Base-by-base conservation (phyloP, 2,888 invertebrate species). In the Cyrtodaria siliqua region DNA sequence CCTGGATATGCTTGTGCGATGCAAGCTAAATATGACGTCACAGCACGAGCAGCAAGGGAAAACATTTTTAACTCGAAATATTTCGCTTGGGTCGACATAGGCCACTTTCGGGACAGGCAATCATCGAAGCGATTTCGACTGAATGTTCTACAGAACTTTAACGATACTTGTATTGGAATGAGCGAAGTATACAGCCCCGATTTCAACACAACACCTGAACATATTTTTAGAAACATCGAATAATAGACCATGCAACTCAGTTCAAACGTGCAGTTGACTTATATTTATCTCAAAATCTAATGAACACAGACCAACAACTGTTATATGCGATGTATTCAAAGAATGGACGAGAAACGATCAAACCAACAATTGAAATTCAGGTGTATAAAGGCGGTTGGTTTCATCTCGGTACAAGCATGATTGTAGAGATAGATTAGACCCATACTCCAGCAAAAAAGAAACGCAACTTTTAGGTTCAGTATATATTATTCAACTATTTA, bases 61-160 rank as follows among this genome's bases (percentile, higher is more conserved):
- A 66, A 83, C 16, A 61, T 60, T 50, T 87, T 86, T 61, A 38
- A 61, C 2, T 72, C 79, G 9, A 72, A 71, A 29, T 86, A 76
- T 69, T 82, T 80, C 49, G 73, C 83, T 29, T 88, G 88, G 88
- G 23, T 88, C 0, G 88, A 88, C 63, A 69, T 87, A 12, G 88
- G 86, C 12, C 86, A 83, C 70, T 86, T 86, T 53, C 73, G 86
- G 12, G 53, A 83, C 33, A 60, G 68, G 16, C 18, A 63, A 0
- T 49, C 70, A 12, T 63, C 71, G 0, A 52, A 63, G 2, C 47
- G 23, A n/a, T 87, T 86, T 63, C 47, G 57, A 50, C 38, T 87
- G 0, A 18, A 14, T 0, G 57, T 57, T 26, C 67, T 67, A 18
- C n/a, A 24, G 9, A 9, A 40, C 6, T 74, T 74, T 50, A 52